Evolutionary conservation across 2,113 vertebrate species (phyloP).

Genomic region (Tichodroma muraria): DNA sequence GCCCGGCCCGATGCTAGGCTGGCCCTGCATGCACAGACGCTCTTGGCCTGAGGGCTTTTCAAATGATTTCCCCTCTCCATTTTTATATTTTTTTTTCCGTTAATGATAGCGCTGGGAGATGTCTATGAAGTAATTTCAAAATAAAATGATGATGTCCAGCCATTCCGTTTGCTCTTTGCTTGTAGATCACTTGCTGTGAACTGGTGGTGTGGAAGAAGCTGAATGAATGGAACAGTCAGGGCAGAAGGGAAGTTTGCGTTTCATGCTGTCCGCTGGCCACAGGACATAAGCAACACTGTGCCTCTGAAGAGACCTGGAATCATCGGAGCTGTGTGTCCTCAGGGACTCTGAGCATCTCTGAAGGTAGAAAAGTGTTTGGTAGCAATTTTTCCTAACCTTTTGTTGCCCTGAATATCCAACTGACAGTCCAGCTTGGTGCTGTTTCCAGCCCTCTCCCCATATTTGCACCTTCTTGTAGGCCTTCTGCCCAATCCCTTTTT

Average conservation of each 20-base stretch:
- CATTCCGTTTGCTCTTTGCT: background rate
- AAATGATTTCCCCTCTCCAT: accelerated
- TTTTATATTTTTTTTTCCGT: too few relatives aligned
- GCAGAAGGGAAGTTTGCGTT: background rate
- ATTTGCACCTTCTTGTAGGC: background rate
- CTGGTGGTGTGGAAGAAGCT: background rate
- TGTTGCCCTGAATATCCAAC: background rate
- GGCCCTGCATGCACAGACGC: background rate
- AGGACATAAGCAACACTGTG: background rate
- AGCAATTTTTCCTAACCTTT: background rate
- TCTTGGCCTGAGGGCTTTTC: background rate
- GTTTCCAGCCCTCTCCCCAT: background rate
- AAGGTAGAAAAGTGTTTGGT: background rate
- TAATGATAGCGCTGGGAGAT: background rate
- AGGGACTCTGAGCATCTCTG: background rate
- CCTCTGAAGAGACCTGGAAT: background rate
- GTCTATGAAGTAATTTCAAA: background rate
- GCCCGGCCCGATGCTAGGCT: background rate
- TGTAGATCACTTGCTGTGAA: background rate
- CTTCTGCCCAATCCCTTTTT: background rate
- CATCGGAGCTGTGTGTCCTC: background rate
- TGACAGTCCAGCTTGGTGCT: background rate
- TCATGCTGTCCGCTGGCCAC: background rate
- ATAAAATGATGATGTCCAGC: background rate
- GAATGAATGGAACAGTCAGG: slow-evolving; percentile 11